These are phyloP conservation scores for Turnix velox DNA, from an alignment of 2,113 vertebrate genomes.

Conservation along the genomic window DNA sequence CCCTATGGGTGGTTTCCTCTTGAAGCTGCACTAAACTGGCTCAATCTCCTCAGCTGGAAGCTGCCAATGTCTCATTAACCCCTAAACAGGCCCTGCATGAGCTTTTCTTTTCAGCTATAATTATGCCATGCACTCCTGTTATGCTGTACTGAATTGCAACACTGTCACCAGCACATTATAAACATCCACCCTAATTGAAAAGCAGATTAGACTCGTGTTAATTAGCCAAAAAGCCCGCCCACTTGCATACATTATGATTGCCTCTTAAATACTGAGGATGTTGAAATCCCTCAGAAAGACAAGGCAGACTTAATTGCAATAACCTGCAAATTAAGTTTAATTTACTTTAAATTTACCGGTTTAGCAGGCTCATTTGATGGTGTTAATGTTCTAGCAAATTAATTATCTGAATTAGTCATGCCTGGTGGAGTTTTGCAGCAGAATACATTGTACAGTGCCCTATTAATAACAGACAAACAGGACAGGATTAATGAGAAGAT, in stretches of 20 bases:
- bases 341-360: conserved; percentile 95
- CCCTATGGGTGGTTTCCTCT: conserved; percentile 99
- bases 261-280: conserved; percentile 87
- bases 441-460: conserved; percentile 81
- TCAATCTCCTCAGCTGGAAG: conserved; percentile 89
- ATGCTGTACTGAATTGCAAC: conserved; percentile 80
- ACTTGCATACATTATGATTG: conserved; percentile 90
- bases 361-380: conserved; percentile 95
- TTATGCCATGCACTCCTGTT: conserved; percentile 83
- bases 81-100: conserved; percentile 98
- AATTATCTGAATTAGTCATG: conserved; percentile 99
- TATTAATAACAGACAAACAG: conserved; percentile 98
- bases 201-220: conserved; percentile 85
- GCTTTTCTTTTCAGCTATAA: conserved; percentile 87
- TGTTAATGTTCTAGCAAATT: conserved; percentile 99
- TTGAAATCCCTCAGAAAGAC: conserved; percentile 89
- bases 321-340: conserved; percentile 92
- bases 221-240: conserved; percentile 84
- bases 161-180: conserved; percentile 83
- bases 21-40: conserved; percentile 91
- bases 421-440: conserved; percentile 92
- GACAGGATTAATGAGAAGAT: conserved; percentile 89
- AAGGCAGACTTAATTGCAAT: conserved; percentile 96
- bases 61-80: conserved; percentile 99
- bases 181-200: conserved; percentile 91